Conservation (phyloP, 2,113 vertebrate species). For the Corythoichthys intestinalis region DNA sequence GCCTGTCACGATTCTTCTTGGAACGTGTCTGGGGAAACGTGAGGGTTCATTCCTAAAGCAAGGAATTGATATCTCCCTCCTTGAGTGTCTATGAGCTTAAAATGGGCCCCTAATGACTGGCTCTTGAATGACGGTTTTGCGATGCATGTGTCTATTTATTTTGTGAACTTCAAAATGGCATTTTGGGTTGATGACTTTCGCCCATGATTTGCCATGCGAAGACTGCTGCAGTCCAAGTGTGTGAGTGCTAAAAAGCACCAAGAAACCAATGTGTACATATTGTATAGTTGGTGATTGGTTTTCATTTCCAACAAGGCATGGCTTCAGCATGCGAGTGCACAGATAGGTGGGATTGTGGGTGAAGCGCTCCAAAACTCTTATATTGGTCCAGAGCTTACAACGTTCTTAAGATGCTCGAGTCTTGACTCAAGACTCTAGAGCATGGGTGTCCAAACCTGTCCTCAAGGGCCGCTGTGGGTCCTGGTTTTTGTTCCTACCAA, state of each 20-base stretch:
- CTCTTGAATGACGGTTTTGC: constrained; percentile 24
- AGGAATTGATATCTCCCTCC: constrained; percentile 8
- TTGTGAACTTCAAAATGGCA: constrained; percentile 16
- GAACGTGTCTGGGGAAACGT: constrained; percentile 20
- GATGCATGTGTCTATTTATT: constrained; percentile 40
- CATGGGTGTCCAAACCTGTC: too few relatives aligned
- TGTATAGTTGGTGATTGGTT: constrained; percentile 29
- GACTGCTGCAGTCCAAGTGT: constrained; percentile 11
- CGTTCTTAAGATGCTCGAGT: constrained; percentile 29
- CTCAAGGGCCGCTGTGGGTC: too few relatives aligned
- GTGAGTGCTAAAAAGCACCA: constrained; percentile 1
- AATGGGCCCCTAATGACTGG: constrained; percentile 22
- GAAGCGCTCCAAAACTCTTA: constrained; percentile 41
- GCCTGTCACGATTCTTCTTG: constrained; percentile 21
- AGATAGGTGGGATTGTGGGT: constrained; percentile 37
- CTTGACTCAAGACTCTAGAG: background rate
- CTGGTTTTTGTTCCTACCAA: too few relatives aligned
- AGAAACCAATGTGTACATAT: background rate
- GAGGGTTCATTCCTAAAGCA: constrained; percentile 20
- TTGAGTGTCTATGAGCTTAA: constrained; percentile 3
- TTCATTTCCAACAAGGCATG: constrained; percentile 48
- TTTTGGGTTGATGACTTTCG: constrained; percentile 18
- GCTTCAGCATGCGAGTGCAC: constrained; percentile 49
- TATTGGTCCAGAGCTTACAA: constrained; percentile 46
- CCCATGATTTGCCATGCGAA: constrained; percentile 6